A percentile compares a stretch with the other conserved stretches of the same genome.
Conservation (phyloP, 2,797 vertebrate species). For the Oreortyx pictus region DNA sequence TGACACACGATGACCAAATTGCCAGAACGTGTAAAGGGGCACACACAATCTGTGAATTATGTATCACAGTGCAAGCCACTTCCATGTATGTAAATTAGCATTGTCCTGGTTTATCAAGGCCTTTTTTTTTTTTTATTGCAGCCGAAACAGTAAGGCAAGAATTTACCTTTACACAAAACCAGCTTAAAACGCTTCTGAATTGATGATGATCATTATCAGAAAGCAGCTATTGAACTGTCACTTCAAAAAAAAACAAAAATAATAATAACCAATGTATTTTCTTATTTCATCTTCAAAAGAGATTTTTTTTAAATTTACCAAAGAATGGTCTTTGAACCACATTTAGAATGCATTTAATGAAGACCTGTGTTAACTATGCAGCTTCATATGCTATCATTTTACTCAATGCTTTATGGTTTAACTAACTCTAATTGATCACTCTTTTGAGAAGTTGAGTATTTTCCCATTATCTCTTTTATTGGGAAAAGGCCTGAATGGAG, state of each 20-base stretch:
- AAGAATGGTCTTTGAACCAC: background rate
- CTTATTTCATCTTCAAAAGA: background rate
- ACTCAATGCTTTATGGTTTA: background rate
- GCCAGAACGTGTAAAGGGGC: background rate
- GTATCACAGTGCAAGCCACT: background rate
- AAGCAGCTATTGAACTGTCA: background rate
- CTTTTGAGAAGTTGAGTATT: background rate
- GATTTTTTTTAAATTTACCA: background rate
- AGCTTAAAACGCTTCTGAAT: background rate
- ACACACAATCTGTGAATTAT: background rate
- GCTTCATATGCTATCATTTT: background rate
- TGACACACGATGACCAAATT: rapidly evolving
- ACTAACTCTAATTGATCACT: background rate
- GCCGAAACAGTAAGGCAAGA: background rate
- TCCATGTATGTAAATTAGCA: background rate
- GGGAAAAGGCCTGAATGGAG: background rate
- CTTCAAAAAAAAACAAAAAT: background rate
- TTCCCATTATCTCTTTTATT: background rate
- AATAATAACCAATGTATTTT: background rate
- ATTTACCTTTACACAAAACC: background rate
- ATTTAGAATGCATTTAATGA: background rate
- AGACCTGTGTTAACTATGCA: background rate
- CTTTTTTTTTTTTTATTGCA: background rate
- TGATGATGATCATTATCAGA: background rate
- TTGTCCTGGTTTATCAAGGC: background rate